Base-by-base conservation (phyloP, 2,797 vertebrate genomes). In the Nannoperca obscura region DNA sequence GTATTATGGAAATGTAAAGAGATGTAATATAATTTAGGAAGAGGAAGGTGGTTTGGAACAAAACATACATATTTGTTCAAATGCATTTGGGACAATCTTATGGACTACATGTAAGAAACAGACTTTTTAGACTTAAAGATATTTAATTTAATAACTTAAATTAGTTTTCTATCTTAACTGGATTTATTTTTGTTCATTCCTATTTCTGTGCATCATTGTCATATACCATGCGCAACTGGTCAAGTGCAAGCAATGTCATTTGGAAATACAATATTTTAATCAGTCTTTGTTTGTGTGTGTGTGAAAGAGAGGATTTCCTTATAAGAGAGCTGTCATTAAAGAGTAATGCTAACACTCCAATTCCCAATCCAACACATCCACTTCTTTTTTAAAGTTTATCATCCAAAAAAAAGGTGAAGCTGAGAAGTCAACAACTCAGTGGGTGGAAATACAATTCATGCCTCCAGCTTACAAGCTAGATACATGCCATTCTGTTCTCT, bases 371-470 rank as follows among this genome's bases (percentile, higher is more conserved):
- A 82, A 27, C 55, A 55, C 30, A 64, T 64, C 6, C 49, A 42
- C 42, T 52, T 78, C 46, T n/a, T 42, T 36, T 22, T 63, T 47
- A 53, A 38, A 68, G 46, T 69, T 55, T 69, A 67, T 44, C 63
- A 78, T 75, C n/a, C 20, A 53, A 36, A 38, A 49, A 75, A 58
- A 38, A 76, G 36, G 27, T n/a, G 61, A 80, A n/a, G 71, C 72
- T 55, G 76, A 68, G 64, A 77, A 84, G 77, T 89, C 83, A 81
- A 71, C 63, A 69, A 57, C 77, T 82, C 81, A 68, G 78, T 66
- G 66, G 81, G 67, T 67, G 72, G 59, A 86, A 88, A 86, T 24
- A 77, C 58, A 20, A 83, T 72, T 74, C 81, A 71, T 55, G 74
- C 81, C 85, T 85, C 44, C 42, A 70, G 83, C 78, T 73, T 86